Evolutionary conservation across 2,888 invertebrate species (phyloP).

Genomic region (Zonitis immaculata): DNA sequence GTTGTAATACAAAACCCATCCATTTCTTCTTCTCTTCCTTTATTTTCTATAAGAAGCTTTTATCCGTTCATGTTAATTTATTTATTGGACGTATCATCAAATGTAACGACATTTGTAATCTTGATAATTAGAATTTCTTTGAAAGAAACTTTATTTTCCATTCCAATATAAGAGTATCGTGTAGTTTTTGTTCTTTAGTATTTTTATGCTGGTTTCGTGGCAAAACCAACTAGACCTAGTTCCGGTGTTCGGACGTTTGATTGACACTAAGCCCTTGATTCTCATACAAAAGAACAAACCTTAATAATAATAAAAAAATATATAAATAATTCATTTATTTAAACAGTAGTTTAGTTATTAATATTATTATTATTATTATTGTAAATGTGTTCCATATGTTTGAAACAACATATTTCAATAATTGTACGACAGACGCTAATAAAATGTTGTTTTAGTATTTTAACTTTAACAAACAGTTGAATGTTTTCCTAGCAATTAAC

Average conservation of each 20-base stretch:
- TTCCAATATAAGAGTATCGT: background rate
- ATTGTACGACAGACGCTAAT: slow-evolving; percentile 33
- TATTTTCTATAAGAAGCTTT: slow-evolving; percentile 21
- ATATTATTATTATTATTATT: slow-evolving; percentile 27
- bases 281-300: slow-evolving; percentile 20
- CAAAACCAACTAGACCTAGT: slow-evolving; percentile 17
- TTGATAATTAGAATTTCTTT: slow-evolving; percentile 9
- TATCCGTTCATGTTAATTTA: slow-evolving; percentile 20
- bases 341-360: slow-evolving; percentile 33
- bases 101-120: slow-evolving; percentile 26
- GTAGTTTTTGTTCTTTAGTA: background rate
- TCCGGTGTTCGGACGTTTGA: slow-evolving; percentile 28
- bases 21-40: too few relatives aligned
- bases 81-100: background rate
- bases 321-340: slow-evolving; percentile 40
- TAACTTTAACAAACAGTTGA: slow-evolving; percentile 36
- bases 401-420: slow-evolving; percentile 32
- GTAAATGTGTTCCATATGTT: slow-evolving; percentile 35
- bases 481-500: slow-evolving; percentile 43
- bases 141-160: slow-evolving; percentile 7
- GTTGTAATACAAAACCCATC: slow-evolving; percentile 29
- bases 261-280: slow-evolving; percentile 28
- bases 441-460: slow-evolving; percentile 36
- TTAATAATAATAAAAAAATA: slow-evolving; percentile 20
- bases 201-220: background rate